Evolutionary conservation across 1,140 invertebrate species (phyloP).

Genomic region (Diuraphis noxia): DNA sequence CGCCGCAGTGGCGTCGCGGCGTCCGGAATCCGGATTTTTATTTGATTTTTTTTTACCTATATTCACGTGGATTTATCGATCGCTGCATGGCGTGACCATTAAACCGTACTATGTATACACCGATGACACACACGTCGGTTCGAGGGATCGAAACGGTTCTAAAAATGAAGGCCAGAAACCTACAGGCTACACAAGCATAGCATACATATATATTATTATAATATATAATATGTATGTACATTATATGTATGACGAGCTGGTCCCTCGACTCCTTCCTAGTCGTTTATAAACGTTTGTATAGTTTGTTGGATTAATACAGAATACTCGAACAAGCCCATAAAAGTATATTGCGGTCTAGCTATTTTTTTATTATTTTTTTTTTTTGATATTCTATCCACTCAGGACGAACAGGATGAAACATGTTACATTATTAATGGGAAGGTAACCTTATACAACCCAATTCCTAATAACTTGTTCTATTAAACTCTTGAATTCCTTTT

Average conservation of each 20-base stretch:
- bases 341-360: constrained; percentile 15
- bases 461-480: not conserved
- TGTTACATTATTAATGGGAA: not conserved
- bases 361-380: not conserved
- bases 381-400: not conserved
- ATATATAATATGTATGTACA: not conserved
- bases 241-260: not conserved
- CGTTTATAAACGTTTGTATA: not conserved
- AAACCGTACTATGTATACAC: not conserved
- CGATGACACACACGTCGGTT: not conserved
- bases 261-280: not conserved
- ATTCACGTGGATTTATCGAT: not conserved
- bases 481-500: not conserved
- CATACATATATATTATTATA: not conserved
- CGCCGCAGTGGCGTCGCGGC: not conserved
- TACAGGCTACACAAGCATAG: not conserved
- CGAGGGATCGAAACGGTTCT: not conserved
- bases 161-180: not conserved
- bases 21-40: not conserved
- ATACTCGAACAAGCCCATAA: not conserved
- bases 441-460: not conserved
- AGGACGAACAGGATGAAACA: not conserved
- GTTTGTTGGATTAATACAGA: not conserved
- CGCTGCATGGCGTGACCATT: not conserved
- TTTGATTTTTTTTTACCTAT: not conserved